Conservation (phyloP, 2,113 vertebrate species). For the Mixornis gularis region DNA sequence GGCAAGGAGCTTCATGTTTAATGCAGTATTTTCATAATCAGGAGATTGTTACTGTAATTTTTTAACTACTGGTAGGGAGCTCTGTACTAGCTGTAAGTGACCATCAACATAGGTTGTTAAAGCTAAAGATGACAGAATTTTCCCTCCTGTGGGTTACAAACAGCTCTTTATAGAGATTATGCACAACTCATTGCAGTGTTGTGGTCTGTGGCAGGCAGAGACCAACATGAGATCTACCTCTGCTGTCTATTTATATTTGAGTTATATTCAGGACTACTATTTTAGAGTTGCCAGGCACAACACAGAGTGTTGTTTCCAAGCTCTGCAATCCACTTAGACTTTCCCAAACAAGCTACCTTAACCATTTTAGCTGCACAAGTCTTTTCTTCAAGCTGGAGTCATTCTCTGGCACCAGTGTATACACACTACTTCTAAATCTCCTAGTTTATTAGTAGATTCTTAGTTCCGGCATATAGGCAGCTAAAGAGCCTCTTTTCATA, state of each 20-base stretch:
- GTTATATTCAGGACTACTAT: neutral
- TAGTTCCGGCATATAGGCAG: neutral
- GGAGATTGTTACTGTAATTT: neutral
- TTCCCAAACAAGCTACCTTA: neutral
- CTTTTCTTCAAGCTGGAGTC: neutral
- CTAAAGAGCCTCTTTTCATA: neutral
- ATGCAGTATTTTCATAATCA: neutral
- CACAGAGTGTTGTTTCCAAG: neutral
- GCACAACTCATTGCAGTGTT: neutral
- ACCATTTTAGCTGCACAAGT: neutral
- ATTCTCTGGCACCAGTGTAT: neutral
- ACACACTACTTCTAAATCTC: neutral
- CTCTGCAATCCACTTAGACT: neutral
- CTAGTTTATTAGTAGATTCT: neutral
- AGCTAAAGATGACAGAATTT: neutral
- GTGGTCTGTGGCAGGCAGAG: neutral
- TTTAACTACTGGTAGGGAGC: neutral
- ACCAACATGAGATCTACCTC: neutral
- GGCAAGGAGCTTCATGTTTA: neutral
- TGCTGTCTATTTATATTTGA: neutral
- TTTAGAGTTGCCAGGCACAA: neutral
- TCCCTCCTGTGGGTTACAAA: neutral
- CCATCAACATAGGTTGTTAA: neutral
- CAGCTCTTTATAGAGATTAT: neutral
- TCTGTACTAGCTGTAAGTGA: neutral